These are phyloP conservation scores for Podarcis siculus DNA, from an alignment of 2,797 vertebrate species.

Conservation along the genomic window DNA sequence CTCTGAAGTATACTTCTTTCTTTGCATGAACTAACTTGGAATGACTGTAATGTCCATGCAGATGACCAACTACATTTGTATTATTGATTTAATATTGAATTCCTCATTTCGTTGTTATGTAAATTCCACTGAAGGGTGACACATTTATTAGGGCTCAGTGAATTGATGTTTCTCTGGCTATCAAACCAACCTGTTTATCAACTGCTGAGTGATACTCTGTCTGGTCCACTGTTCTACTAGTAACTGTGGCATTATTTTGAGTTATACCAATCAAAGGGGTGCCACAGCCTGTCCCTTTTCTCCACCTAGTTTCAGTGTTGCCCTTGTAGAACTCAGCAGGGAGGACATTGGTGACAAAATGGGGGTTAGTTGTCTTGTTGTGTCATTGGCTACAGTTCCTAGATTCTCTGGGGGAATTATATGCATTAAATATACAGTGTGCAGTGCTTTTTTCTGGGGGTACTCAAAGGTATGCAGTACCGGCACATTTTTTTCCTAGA, in stretches of 20 bases:
- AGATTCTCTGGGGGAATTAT: no score
- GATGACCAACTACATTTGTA: neutral
- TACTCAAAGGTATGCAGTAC: no score
- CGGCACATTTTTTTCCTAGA: no score
- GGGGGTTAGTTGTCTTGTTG: no score
- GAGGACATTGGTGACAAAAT: no score
- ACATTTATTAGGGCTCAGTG: neutral
- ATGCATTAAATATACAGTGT: no score
- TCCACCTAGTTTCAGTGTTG: no score
- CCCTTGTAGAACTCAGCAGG: no score
- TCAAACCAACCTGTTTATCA: neutral
- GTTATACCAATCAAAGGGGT: neutral
- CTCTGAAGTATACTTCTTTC: neutral
- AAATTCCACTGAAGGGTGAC: neutral
- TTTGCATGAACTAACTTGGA: no score
- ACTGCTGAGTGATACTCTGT: neutral
- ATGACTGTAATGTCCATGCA: neutral
- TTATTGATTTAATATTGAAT: neutral
- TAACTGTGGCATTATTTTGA: neutral
- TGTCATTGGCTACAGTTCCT: no score
- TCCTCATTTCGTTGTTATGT: neutral
- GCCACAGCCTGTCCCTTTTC: no score
- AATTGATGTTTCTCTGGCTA: neutral
- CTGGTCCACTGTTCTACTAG: neutral
- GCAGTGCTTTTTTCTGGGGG: no score